phyloP scores from a whole-genome alignment of 2,113 vertebrate species.

The Siniperca chuatsi region DNA sequence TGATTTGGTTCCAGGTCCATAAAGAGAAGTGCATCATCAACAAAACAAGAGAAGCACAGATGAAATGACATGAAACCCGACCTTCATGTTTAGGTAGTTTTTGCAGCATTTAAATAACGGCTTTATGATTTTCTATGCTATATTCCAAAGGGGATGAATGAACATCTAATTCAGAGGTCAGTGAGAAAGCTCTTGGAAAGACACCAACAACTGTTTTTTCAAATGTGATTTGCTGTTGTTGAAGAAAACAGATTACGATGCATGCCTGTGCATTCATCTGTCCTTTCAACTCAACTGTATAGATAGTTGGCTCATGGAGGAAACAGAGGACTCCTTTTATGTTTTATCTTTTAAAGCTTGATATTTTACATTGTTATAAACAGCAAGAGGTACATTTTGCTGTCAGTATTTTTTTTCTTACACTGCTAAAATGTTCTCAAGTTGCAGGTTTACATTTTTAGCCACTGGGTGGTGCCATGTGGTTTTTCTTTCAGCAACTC shows the following conservation, averaged over 20 bases:
- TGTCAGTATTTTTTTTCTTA: no score
- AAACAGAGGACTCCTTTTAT: not conserved
- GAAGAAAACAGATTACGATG: no score
- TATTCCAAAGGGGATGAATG: not conserved
- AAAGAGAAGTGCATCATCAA: not conserved
- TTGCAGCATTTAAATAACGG: not conserved
- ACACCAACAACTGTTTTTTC: no score
- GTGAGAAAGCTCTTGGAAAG: no score
- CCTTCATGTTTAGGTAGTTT: not conserved
- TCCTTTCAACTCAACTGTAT: no score
- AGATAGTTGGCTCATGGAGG: no score
- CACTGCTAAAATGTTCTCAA: not conserved
- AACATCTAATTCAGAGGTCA: no score
- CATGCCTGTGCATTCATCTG: no score
- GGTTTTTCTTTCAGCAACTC: not conserved
- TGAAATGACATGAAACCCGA: no score
- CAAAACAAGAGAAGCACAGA: not conserved
- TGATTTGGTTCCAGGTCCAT: not conserved
- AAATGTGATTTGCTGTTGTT: no score
- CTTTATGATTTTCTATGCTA: not conserved
- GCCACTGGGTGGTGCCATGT: constrained; percentile 8
- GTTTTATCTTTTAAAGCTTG: not conserved
- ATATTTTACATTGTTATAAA: not conserved
- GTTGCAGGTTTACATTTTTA: not conserved
- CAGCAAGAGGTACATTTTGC: not conserved